These are phyloP conservation scores for Melanostoma mellinum DNA, from an alignment of 2,888 invertebrate species.

Conservation along the genomic window DNA sequence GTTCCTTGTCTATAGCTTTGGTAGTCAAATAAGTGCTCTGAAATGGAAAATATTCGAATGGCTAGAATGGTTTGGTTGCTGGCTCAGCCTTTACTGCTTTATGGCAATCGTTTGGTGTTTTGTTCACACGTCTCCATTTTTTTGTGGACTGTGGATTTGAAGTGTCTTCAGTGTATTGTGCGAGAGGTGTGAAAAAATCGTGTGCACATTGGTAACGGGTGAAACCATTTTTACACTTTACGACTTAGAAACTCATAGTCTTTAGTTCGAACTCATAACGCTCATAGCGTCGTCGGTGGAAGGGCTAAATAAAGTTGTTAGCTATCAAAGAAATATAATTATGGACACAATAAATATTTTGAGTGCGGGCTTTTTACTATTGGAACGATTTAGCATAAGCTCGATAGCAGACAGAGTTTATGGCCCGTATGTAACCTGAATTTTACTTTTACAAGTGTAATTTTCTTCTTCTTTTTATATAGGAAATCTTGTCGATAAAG, in stretches of 20 bases:
- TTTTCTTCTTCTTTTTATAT: too few relatives aligned
- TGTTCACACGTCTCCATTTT: conserved; percentile 49
- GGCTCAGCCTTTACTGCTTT: conserved; percentile 22
- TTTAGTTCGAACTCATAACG: conserved; percentile 28
- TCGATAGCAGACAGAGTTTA: conserved; percentile 5
- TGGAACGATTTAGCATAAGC: conserved; percentile 1
- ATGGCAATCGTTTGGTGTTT: conserved; percentile 25
- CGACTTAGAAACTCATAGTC: background rate
- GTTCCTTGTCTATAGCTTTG: background rate
- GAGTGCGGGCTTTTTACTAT: background rate
- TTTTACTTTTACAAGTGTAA: too few relatives aligned
- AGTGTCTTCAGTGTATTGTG: conserved; percentile 6
- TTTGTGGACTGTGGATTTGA: conserved; percentile 68
- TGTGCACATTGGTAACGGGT: conserved; percentile 57
- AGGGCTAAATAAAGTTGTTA: conserved; percentile 41
- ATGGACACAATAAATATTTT: conserved; percentile 2
- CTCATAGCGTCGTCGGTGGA: conserved; percentile 29
- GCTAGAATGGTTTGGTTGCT: conserved; percentile 33
- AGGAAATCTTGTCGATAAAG: too few relatives aligned
- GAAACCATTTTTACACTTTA: conserved; percentile 26
- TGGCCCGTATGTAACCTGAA: background rate
- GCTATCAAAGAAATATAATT: conserved; percentile 16
- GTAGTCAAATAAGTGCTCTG: conserved; percentile 36
- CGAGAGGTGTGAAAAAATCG: conserved; percentile 35
- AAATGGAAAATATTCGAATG: conserved; percentile 17